A percentile compares a stretch with the other conserved stretches of the same genome.
Evolutionary conservation across 2,113 vertebrate genomes (phyloP).

Genomic region (Octodon degus): DNA sequence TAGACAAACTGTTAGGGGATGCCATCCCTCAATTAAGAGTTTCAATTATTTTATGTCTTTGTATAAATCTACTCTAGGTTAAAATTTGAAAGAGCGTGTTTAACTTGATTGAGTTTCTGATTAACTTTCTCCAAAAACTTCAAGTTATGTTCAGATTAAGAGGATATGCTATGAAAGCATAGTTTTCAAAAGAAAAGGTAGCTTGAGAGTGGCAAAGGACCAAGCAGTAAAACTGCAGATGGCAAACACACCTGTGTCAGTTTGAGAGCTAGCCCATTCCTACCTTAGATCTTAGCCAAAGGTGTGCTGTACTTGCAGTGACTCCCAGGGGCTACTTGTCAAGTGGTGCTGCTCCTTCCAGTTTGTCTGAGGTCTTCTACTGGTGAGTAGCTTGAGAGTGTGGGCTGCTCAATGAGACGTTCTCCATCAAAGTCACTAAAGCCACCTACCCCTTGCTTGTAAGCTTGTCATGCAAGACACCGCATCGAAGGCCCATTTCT

Average conservation of each 20-base stretch:
- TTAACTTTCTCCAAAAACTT: background rate
- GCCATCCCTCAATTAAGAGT: background rate
- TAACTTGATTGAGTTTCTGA: background rate
- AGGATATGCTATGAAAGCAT: background rate
- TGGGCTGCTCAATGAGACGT: background rate
- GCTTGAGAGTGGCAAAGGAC: background rate
- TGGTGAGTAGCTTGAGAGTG: background rate
- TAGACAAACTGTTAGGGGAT: background rate
- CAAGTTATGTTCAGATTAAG: background rate
- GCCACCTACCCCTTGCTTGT: background rate
- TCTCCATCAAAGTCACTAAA: background rate
- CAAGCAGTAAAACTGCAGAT: background rate
- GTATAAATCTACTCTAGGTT: background rate
- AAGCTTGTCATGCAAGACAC: background rate
- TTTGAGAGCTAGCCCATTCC: background rate
- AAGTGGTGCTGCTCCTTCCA: background rate
- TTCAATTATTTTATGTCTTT: background rate
- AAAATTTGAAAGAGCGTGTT: background rate
- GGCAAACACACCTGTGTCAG: background rate
- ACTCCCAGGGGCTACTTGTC: rapidly evolving
- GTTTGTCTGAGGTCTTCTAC: background rate
- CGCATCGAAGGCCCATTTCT: background rate
- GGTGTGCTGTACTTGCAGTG: rapidly evolving
- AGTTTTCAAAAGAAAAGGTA: background rate
- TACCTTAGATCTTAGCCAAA: background rate